These are phyloP conservation scores for Lucifuga dentata DNA, from an alignment of 2,113 vertebrate genomes.

Conservation along the genomic window DNA sequence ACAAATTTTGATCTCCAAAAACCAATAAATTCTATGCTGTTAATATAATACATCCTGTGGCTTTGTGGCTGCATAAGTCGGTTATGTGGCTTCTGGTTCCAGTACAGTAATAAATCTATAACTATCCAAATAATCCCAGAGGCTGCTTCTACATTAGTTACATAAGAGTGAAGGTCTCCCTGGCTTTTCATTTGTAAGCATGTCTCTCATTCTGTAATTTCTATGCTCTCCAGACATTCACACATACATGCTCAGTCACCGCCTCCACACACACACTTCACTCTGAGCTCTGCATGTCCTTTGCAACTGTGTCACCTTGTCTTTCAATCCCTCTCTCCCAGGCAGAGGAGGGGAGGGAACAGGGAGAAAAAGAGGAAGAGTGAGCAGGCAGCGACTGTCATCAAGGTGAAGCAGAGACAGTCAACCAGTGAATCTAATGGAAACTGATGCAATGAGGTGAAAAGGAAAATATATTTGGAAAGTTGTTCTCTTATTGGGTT, in stretches of 20 bases:
- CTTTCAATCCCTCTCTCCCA: slow-evolving; percentile 56
- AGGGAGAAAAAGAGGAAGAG: slow-evolving; percentile 32
- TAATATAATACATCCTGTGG: slow-evolving; percentile 4
- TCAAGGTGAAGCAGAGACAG: slow-evolving; percentile 49
- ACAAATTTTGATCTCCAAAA: slow-evolving; percentile 5
- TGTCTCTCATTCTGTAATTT: slow-evolving; percentile 37
- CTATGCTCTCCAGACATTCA: slow-evolving; percentile 16
- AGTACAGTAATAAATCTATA: slow-evolving; percentile 23
- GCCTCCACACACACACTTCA: slow-evolving; percentile 16
- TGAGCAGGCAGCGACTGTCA: slow-evolving; percentile 39
- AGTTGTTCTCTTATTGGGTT: slow-evolving; percentile 44
- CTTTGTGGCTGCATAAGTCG: not conserved
- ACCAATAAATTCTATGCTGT: slow-evolving; percentile 1
- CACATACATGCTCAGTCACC: slow-evolving; percentile 15
- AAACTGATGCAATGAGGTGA: slow-evolving; percentile 47
- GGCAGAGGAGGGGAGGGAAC: slow-evolving; percentile 39
- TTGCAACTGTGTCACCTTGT: slow-evolving; percentile 62
- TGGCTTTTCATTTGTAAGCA: slow-evolving; percentile 26
- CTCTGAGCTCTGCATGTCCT: slow-evolving; percentile 30
- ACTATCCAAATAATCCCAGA: slow-evolving; percentile 29
- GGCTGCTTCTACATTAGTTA: slow-evolving; percentile 42
- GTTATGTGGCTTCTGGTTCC: slow-evolving; percentile 8
- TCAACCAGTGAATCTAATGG: slow-evolving; percentile 35
- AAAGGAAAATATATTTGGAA: slow-evolving; percentile 32
- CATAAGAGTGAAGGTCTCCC: slow-evolving; percentile 51